Conservation (phyloP, 1,140 invertebrate species). For the Ceratosolen fusciceps region DNA sequence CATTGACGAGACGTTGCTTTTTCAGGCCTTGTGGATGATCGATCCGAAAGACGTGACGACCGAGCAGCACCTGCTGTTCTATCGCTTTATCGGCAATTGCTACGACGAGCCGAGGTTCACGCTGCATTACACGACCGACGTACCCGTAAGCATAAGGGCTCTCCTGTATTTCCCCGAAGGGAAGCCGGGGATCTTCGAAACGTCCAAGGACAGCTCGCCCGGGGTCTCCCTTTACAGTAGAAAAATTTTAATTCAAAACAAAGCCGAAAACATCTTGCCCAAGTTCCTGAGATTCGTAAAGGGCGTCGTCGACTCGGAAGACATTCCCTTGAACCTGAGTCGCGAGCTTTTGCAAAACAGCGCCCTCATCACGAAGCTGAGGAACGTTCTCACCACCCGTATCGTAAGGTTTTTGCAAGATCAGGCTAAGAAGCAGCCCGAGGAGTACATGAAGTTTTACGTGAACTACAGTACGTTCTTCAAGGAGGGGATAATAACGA, state of each 20-base stretch:
- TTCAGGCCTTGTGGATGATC: slow-evolving; percentile 93
- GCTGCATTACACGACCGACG: slow-evolving; percentile 90
- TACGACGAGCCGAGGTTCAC: slow-evolving; percentile 89
- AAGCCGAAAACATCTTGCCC: slow-evolving; percentile 91
- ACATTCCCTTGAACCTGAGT: slow-evolving; percentile 97
- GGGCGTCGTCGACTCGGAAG: slow-evolving; percentile 98
- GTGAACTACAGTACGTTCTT: slow-evolving; percentile 93
- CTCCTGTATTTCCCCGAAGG: slow-evolving; percentile 94
- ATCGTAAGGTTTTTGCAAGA: slow-evolving; percentile 91
- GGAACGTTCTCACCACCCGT: slow-evolving; percentile 86
- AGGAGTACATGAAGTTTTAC: slow-evolving; percentile 90
- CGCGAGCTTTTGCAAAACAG: slow-evolving; percentile 96
- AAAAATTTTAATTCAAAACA: slow-evolving; percentile 91
- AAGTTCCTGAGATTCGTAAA: slow-evolving; percentile 96
- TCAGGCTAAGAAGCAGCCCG: slow-evolving; percentile 85
- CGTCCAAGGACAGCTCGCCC: slow-evolving; percentile 85
- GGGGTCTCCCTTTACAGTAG: slow-evolving; percentile 92
- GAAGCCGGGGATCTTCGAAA: slow-evolving; percentile 90
- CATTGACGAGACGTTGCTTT: slow-evolving; percentile 55
- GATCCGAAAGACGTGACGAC: slow-evolving; percentile 89
- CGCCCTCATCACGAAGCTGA: slow-evolving; percentile 89
- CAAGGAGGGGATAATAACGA: slow-evolving; percentile 94
- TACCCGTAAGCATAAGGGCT: slow-evolving; percentile 90
- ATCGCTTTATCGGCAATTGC: slow-evolving; percentile 87
- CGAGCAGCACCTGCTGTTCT: slow-evolving; percentile 93